Percentiles rank a stretch among this genome's conserved stretches.
Conservation (phyloP, 2,113 vertebrate genomes). For the Cygnus buccinator region DNA sequence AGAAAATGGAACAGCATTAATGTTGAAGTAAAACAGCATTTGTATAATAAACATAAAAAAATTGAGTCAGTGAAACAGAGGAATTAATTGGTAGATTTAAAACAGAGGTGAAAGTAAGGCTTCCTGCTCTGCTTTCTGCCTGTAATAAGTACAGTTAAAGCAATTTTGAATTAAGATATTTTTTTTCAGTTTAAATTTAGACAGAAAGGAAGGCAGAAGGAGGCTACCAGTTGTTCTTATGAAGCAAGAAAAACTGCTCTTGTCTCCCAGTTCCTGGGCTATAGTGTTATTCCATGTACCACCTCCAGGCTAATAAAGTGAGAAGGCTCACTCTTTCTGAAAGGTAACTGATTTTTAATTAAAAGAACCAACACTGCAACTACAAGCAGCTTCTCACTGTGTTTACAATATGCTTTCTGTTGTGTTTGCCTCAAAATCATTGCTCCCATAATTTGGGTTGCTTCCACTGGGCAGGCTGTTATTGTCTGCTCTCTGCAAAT, state of each 20-base stretch:
- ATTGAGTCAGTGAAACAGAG: background rate
- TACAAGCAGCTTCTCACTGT: background rate
- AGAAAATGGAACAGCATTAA: background rate
- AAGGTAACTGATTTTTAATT: background rate
- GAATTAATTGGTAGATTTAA: slow-evolving; percentile 26
- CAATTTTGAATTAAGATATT: background rate
- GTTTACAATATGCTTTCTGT: background rate
- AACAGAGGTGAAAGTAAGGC: slow-evolving; percentile 16
- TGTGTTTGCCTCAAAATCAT: background rate
- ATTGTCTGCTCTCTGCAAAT: background rate
- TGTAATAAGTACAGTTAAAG: background rate
- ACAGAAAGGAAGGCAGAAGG: background rate
- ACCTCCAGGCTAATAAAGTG: background rate
- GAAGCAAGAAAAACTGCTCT: background rate
- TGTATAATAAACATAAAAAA: slow-evolving; percentile 3
- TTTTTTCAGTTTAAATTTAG: background rate
- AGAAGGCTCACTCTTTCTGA: background rate
- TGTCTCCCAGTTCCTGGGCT: background rate
- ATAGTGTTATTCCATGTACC: background rate
- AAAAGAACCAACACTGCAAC: background rate
- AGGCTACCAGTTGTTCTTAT: background rate
- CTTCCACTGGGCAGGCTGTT: background rate
- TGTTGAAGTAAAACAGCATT: slow-evolving; percentile 10
- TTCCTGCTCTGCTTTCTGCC: slow-evolving; percentile 23
- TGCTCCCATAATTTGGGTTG: background rate